Evolutionary conservation across 2,888 invertebrate species (phyloP), one percentile per base, ranked within the genome.

Genomic region (Nemoura dubitans): DNA sequence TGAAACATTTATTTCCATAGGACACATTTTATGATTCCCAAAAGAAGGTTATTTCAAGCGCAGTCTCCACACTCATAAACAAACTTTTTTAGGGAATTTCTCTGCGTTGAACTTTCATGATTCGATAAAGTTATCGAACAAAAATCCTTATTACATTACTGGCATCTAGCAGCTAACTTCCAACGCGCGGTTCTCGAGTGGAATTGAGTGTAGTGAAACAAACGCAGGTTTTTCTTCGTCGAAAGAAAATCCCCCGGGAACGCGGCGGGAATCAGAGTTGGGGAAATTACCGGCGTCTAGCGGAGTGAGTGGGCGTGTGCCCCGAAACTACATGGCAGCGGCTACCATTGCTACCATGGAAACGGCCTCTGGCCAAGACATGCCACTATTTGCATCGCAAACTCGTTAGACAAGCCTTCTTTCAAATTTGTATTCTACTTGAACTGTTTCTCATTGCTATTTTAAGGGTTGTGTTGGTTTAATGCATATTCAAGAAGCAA

Each of bases 51-150:
- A 59, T 59, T 59, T 59, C 59, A 59, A 16, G 59, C 21, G 36
- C 59, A 59, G 59, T 2, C 36, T 36, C 3, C 36, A 36, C 36
- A 10, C 36, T 21, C 59, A 59, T 59, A 59, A 59, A 59, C 59
- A 59, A 59, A 59, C 59, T 59, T 59, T 59, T 36, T 59, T 59
- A 7, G 59, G 21, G 14, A 59, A 59, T 59, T 59, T 59, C 59
- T 21, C 21, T 59, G 21, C 59, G 14, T 59, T 59, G 59, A 59
- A 59, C 59, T 59, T 59, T 59, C 59, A 21, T 59, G 59, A 59
- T 59, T 59, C 59, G 59, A 59, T 59, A 59, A 59, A 59, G 59
- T 59, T 59, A 59, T 59, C 59, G 59, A 59, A 59, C 10, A 59
- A 59, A 59, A 59, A 59, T 59, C 59, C 59, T 59, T 59, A 59